A percentile compares a stretch with the other conserved stretches of the same genome.
These are phyloP conservation scores for Brachionus sp. DNA, from an alignment of 1,140 invertebrate species.

Conservation along the genomic window DNA sequence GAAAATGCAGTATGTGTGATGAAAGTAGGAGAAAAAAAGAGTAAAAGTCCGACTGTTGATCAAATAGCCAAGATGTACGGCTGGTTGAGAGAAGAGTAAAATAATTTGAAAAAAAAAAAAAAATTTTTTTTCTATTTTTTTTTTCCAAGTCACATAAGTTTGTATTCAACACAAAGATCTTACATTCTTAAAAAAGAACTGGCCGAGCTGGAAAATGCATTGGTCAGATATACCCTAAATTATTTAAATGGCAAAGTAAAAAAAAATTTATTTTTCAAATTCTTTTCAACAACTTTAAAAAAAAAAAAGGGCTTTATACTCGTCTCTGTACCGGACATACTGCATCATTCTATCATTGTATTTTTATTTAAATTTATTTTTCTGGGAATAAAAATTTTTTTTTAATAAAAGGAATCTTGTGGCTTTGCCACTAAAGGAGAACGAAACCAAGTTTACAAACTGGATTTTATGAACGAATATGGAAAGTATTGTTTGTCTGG, in stretches of 20 bases:
- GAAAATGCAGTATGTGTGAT: slow-evolving; percentile 3
- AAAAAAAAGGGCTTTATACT: slow-evolving; percentile 30
- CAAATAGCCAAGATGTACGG: slow-evolving; percentile 21
- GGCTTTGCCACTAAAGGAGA: slow-evolving; percentile 40
- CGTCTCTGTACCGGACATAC: slow-evolving; percentile 20
- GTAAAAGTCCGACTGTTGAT: not conserved
- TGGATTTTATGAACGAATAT: slow-evolving; percentile 45
- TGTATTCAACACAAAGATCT: slow-evolving; percentile 36
- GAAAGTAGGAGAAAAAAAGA: not conserved
- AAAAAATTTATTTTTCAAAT: not conserved
- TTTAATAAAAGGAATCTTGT: slow-evolving; percentile 10
- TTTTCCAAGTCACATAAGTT: not conserved
- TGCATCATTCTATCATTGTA: slow-evolving; percentile 38
- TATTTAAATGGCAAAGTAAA: slow-evolving; percentile 17
- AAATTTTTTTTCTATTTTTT: not conserved
- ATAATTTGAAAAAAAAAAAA: not conserved
- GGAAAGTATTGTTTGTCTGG: slow-evolving; percentile 43
- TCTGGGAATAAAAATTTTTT: not conserved
- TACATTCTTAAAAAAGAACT: slow-evolving; percentile 45
- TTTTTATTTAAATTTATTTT: not conserved
- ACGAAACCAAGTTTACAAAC: slow-evolving; percentile 35
- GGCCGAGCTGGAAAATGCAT: slow-evolving; percentile 6
- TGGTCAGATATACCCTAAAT: slow-evolving; percentile 2
- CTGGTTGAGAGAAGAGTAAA: slow-evolving; percentile 35
- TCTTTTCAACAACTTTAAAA: not conserved